A percentile compares a stretch with the other conserved stretches of the same genome.
These are phyloP conservation scores for Natrix natrix DNA, from an alignment of 2,797 vertebrate species.

Conservation along the genomic window DNA sequence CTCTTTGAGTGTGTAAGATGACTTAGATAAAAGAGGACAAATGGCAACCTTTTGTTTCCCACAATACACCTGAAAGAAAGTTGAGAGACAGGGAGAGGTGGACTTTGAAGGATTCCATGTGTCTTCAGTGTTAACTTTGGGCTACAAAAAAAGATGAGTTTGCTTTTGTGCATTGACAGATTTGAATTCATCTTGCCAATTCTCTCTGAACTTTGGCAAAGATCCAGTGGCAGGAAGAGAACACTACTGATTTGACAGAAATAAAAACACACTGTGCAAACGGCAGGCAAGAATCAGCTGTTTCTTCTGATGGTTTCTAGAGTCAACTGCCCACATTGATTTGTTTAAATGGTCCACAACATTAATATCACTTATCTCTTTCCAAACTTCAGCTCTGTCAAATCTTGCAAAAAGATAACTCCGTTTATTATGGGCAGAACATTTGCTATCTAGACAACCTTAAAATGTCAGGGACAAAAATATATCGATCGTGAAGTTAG, in stretches of 20 bases:
- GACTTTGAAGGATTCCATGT: constrained; percentile 50
- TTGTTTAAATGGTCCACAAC: constrained; percentile 56
- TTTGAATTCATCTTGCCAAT: constrained; percentile 64
- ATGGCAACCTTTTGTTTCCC: constrained; percentile 29
- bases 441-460: constrained; percentile 45
- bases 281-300: constrained; percentile 49
- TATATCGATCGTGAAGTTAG: constrained; percentile 51
- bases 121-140: constrained; percentile 42
- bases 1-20: too few relatives aligned
- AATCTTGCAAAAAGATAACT: constrained; percentile 49
- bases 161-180: constrained; percentile 52
- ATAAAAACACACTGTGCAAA: constrained; percentile 63
- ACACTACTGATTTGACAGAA: constrained; percentile 42
- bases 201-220: constrained; percentile 61
- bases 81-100: not conserved
- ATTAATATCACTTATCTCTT: constrained; percentile 56
- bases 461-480: constrained; percentile 53
- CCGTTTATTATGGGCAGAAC: constrained; percentile 46
- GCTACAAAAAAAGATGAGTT: constrained; percentile 52
- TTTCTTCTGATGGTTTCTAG: constrained; percentile 45
- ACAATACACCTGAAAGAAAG: constrained; percentile 22
- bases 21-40: constrained; percentile 49
- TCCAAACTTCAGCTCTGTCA: constrained; percentile 44
- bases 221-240: constrained; percentile 64
- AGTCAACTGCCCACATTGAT: constrained; percentile 51